Base-by-base conservation (phyloP, 53 echinoderm and acorn worm genomes). In the Apostichopus leukothele region DNA sequence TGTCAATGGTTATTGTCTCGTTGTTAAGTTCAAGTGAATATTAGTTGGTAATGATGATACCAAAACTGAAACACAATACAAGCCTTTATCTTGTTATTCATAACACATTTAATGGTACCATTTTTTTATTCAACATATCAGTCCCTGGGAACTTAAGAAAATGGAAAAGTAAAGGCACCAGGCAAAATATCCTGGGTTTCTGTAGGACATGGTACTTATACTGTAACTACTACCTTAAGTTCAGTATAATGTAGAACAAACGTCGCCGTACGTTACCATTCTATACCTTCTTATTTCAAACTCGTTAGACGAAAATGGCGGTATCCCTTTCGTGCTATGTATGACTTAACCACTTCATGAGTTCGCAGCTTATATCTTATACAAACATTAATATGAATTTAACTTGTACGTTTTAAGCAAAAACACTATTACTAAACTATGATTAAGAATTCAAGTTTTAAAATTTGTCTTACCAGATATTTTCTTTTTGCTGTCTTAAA, bases 41-140 rank as follows among this genome's bases (percentile, higher is more conserved):
- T 57, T 10, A 57, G 10, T 57, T 7, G 57, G 57, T 9, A 57
- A 9, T 9, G 7, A 57, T 57, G 57, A 57, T 57, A 57, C 57
- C 57, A 10, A 57, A 10, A 57, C 2, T 39, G 57, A 68, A 13
- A 68, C 14, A n/a, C 16, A 12, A 68, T 68, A 68, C 16, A 68
- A 80, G 53, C 57, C 80, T 53, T 80, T 80, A 53, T 53, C 80
- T 80, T 80, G 80, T 80, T 54, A 57, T 19, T 80, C 80, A 57
- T 57, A 80, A 80, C 23, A 80, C 80, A 80, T 80, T 80, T 80
- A 80, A 80, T 80, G 80, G 80, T 80, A 80, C 80, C 80, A 54
- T 80, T 80, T 80, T 80, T 80, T 68, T 13, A 20, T 80, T 54
- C 7, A 80, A 80, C 53, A 55, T 80, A 80, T 21, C 57, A 80